Percentiles rank a stretch among this genome's conserved stretches.
Evolutionary conservation across 2,113 vertebrate species (phyloP).

Genomic region (Papio anubis): DNA sequence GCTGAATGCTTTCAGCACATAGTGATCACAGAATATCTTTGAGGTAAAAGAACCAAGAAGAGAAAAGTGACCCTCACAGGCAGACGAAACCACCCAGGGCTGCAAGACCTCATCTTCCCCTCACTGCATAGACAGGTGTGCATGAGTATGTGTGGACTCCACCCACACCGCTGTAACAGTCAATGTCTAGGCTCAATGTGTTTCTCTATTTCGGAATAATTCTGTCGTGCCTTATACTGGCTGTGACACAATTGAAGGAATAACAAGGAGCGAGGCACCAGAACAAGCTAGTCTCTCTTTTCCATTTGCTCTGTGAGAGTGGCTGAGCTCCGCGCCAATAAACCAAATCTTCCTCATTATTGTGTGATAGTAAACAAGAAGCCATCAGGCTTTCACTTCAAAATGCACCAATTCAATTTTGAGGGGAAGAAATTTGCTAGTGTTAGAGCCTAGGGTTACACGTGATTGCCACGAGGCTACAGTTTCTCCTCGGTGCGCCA

Average conservation of each 20-base stretch:
- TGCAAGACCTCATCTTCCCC: not conserved
- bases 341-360: not conserved
- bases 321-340: not conserved
- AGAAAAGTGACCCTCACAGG: not conserved
- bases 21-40: not conserved
- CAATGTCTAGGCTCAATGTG: not conserved
- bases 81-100: not conserved
- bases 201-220: slow-evolving; percentile 12
- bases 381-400: not conserved
- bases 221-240: not conserved
- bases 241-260: not conserved
- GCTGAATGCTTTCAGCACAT: not conserved
- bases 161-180: fast-evolving
- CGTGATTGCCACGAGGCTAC: not conserved
- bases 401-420: not conserved
- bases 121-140: not conserved
- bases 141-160: fast-evolving
- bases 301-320: not conserved
- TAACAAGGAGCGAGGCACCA: not conserved
- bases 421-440: not conserved
- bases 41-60: not conserved
- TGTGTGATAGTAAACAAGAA: slow-evolving; percentile 16
- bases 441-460: not conserved
- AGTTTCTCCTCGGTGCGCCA: not conserved
- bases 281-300: not conserved